Percentiles rank a stretch among this genome's conserved stretches.
Conservation (phyloP, 1,140 invertebrate genomes). For the Pollicipes pollicipes region DNA sequence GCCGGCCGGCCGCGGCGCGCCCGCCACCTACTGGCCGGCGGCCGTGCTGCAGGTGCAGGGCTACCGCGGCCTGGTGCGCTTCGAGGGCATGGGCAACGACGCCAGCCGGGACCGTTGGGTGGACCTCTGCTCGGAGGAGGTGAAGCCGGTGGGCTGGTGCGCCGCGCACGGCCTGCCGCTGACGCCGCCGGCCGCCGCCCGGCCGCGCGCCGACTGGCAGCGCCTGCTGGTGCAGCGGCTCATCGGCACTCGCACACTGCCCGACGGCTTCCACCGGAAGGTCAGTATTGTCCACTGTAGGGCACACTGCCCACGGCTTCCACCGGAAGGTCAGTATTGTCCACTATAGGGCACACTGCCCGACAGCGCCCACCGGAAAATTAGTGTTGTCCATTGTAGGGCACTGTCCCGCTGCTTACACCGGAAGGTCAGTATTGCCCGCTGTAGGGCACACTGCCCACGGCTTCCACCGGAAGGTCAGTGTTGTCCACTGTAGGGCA, state of each 20-base stretch:
- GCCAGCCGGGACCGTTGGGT: slow-evolving; percentile 85
- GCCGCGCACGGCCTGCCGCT: slow-evolving; percentile 82
- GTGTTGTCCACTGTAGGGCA: too few species aligned
- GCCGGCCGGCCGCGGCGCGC: slow-evolving; percentile 33
- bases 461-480: too few species aligned
- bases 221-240: slow-evolving; percentile 76
- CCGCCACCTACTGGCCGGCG: slow-evolving; percentile 85
- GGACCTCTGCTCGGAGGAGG: slow-evolving; percentile 74
- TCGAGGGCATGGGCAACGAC: slow-evolving; percentile 83
- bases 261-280: slow-evolving; percentile 77
- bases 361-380: too few species aligned
- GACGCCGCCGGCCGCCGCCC: slow-evolving; percentile 51
- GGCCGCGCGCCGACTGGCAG: slow-evolving; percentile 47
- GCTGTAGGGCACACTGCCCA: too few species aligned
- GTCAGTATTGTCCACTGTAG: slow-evolving; percentile 29
- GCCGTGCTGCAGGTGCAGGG: slow-evolving; percentile 68
- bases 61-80: slow-evolving; percentile 44
- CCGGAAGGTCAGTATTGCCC: too few species aligned
- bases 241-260: slow-evolving; percentile 78
- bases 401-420: too few species aligned
- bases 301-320: too few species aligned
- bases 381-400: too few species aligned
- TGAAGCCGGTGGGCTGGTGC: slow-evolving; percentile 93
- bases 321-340: too few species aligned
- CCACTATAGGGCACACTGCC: too few species aligned